A percentile compares a stretch with the other conserved stretches of the same genome.
These are phyloP conservation scores for Saimiri boliviensis DNA, from an alignment of 2,113 vertebrate species.

Conservation along the genomic window DNA sequence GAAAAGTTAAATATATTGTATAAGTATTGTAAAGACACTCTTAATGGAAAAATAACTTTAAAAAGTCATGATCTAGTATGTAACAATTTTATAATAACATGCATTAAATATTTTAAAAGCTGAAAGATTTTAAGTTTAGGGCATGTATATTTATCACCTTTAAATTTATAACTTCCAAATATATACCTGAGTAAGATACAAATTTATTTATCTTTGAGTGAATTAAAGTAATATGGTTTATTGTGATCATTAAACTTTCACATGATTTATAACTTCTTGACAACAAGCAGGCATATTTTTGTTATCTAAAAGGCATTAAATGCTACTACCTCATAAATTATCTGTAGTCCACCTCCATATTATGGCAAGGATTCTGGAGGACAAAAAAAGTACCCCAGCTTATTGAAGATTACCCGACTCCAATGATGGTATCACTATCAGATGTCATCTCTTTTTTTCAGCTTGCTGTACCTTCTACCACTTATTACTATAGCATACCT, in stretches of 20 bases:
- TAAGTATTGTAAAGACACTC: background rate
- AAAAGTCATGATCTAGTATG: background rate
- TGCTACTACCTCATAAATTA: background rate
- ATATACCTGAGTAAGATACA: background rate
- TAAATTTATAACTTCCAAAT: slow-evolving; percentile 16
- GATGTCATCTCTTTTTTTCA: background rate
- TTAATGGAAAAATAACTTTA: background rate
- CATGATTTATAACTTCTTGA: background rate
- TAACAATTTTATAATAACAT: background rate
- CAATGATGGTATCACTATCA: background rate
- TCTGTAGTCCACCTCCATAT: background rate
- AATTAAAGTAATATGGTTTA: background rate
- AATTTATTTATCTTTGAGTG: background rate
- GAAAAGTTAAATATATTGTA: background rate
- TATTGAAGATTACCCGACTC: background rate
- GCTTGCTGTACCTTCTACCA: background rate
- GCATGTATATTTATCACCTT: background rate
- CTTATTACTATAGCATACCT: background rate
- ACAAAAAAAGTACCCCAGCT: background rate
- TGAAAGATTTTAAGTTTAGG: background rate
- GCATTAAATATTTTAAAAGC: slow-evolving; percentile 29
- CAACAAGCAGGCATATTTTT: background rate
- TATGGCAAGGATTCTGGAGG: background rate
- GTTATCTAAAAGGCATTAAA: background rate
- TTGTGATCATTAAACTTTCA: slow-evolving; percentile 5